Conservation (phyloP, 2,113 vertebrate genomes). For the Ophiodon elongatus region DNA sequence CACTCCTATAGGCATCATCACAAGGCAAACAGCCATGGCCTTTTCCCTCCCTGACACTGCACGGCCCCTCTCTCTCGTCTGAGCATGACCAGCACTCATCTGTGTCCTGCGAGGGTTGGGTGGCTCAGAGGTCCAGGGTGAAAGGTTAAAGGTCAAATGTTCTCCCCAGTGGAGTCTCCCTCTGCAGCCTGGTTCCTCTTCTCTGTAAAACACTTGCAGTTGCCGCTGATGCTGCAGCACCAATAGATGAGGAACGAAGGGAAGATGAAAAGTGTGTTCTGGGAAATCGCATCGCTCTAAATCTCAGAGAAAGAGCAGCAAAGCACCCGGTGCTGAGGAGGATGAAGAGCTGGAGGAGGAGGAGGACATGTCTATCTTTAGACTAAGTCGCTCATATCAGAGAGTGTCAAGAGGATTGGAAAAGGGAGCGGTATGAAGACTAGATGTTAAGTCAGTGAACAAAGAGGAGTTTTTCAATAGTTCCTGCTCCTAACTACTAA, state of each 20-base stretch:
- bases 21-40: constrained; percentile 48
- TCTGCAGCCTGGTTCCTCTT: background rate
- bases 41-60: constrained; percentile 13
- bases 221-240: constrained; percentile 3
- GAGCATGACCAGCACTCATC: constrained; percentile 55
- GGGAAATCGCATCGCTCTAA: constrained; percentile 17
- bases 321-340: constrained; percentile 27
- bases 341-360: constrained; percentile 37
- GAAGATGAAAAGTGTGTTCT: background rate
- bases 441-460: background rate
- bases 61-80: constrained; percentile 22
- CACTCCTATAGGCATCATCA: constrained; percentile 15
- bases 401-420: constrained; percentile 46
- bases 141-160: constrained; percentile 38
- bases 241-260: background rate
- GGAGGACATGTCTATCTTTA: constrained; percentile 71
- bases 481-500: background rate
- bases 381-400: constrained; percentile 57
- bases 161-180: background rate
- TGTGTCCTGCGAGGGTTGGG: constrained; percentile 41
- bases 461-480: constrained; percentile 1
- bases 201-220: background rate
- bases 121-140: constrained; percentile 15
- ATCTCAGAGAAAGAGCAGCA: constrained; percentile 13
- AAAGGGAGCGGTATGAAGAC: constrained; percentile 35